These are phyloP conservation scores for Ceyx cyanopectus DNA, from an alignment of 2,113 vertebrate species.

Conservation along the genomic window DNA sequence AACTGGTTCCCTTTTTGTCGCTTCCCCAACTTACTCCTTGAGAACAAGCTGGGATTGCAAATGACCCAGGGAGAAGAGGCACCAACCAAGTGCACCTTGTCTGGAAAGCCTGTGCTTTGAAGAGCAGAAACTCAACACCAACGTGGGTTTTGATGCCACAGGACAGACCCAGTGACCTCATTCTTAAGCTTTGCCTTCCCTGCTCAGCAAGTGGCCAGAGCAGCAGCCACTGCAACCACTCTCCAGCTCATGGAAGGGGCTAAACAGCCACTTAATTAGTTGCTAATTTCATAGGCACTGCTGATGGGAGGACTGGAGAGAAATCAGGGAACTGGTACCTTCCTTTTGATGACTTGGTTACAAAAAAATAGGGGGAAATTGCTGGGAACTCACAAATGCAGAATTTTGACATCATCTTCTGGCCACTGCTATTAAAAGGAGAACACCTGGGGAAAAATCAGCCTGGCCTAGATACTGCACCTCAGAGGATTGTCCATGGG, in stretches of 20 bases:
- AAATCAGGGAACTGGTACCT: neutral
- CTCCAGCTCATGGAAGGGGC: neutral
- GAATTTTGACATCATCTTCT: neutral
- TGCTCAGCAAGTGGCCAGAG: neutral
- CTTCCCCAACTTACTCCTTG: neutral
- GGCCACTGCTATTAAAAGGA: neutral
- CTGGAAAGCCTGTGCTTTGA: neutral
- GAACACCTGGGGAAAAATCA: neutral
- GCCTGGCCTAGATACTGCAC: neutral
- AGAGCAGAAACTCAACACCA: neutral
- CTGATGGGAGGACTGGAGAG: fast-evolving
- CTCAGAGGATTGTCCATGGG: neutral
- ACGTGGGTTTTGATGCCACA: neutral
- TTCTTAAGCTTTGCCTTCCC: neutral
- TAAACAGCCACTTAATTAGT: fast-evolving
- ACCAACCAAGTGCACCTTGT: neutral
- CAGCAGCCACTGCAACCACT: neutral
- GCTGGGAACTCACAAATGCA: neutral
- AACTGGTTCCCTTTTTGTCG: neutral
- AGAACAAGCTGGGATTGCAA: neutral
- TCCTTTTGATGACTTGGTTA: neutral
- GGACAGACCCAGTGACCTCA: neutral
- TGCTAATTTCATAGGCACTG: neutral
- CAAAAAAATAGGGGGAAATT: neutral
- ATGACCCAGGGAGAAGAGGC: neutral